Conservation (phyloP, 2,113 vertebrate genomes). For the Platysteira castanea region DNA sequence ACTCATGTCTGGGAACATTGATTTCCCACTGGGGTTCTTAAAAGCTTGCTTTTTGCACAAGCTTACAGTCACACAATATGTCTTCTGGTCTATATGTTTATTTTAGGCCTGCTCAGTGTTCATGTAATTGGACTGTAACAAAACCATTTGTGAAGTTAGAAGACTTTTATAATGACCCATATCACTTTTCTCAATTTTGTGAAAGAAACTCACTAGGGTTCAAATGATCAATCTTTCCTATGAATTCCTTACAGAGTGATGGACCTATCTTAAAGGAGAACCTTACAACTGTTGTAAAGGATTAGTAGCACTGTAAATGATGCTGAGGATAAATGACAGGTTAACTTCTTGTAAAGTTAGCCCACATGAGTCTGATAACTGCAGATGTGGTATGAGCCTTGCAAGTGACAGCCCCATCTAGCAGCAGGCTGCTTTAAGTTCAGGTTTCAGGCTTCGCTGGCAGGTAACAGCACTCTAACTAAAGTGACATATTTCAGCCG, state of each 20-base stretch:
- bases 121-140: not conserved
- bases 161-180: not conserved
- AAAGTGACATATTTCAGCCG: not conserved
- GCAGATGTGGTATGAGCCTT: not conserved
- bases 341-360: not conserved
- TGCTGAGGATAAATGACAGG: not conserved
- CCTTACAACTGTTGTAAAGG: not conserved
- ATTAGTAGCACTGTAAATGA: not conserved
- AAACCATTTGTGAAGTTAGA: not conserved
- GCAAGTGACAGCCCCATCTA: not conserved
- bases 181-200: not conserved
- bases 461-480: not conserved
- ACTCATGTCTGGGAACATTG: not conserved
- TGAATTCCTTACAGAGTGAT: not conserved
- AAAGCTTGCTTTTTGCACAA: not conserved
- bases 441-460: not conserved
- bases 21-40: not conserved
- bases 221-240: not conserved
- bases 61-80: not conserved
- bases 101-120: not conserved
- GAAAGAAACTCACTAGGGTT: not conserved
- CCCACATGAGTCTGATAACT: not conserved
- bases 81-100: not conserved
- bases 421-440: not conserved
- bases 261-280: not conserved